Conservation (phyloP, 2,113 vertebrate genomes). For the Butastur rufipennis region DNA sequence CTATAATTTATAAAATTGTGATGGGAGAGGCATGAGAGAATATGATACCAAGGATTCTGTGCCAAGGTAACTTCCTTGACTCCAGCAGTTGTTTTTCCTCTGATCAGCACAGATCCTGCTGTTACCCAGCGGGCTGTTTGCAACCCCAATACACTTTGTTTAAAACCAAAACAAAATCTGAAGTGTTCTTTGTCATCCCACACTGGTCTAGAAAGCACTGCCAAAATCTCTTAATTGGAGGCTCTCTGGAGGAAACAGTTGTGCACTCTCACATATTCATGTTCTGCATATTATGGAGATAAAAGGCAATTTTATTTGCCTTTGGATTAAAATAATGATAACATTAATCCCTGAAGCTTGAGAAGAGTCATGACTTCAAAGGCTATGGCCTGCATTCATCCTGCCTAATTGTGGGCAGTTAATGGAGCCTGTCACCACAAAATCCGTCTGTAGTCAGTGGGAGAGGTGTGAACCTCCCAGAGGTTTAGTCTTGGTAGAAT, state of each 20-base stretch:
- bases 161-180: constrained; percentile 47
- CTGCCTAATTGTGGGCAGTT: not conserved
- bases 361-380: not conserved
- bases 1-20: not conserved
- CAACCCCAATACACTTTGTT: not conserved
- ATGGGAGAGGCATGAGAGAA: not conserved
- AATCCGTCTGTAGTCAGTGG: not conserved
- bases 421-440: not conserved
- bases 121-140: constrained; percentile 19
- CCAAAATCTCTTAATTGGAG: constrained; percentile 41
- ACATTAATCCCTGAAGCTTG: not conserved
- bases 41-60: not conserved
- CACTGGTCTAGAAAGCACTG: not conserved
- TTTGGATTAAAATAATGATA: constrained; percentile 37
- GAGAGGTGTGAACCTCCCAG: constrained; percentile 5
- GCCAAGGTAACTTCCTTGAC: constrained; percentile 47
- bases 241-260: constrained; percentile 1
- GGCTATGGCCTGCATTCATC: not conserved
- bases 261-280: not conserved
- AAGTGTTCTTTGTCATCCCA: constrained; percentile 4
- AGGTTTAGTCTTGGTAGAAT: not conserved
- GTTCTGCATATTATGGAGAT: not conserved
- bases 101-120: constrained; percentile 43
- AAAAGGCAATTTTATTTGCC: constrained; percentile 28
- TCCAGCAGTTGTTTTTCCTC: constrained; percentile 50